Evolutionary conservation across 2,797 vertebrate genomes (phyloP).

Genomic region (Rhinella marina): DNA sequence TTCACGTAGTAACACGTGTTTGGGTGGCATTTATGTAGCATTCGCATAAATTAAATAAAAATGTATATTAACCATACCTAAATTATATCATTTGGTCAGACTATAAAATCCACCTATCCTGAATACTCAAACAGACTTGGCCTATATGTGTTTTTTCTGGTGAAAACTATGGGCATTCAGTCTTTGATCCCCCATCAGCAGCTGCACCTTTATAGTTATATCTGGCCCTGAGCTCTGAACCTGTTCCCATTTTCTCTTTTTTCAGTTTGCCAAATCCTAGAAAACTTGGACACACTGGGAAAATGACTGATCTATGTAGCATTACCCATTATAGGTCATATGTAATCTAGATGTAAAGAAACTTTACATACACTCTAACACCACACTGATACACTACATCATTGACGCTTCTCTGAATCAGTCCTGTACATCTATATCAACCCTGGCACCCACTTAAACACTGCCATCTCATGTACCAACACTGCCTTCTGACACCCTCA

Average conservation of each 20-base stretch:
- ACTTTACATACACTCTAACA: too few relatives aligned
- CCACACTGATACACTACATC: not conserved
- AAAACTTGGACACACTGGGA: not conserved
- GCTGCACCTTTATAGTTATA: not conserved
- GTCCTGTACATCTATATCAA: not conserved
- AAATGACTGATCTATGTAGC: not conserved
- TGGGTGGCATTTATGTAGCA: not conserved
- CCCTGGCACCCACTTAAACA: not conserved
- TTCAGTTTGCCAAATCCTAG: not conserved
- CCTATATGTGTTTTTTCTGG: not conserved
- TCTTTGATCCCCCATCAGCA: not conserved
- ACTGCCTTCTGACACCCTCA: slow-evolving; percentile 47
- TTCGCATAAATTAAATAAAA: not conserved
- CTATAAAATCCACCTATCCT: not conserved
- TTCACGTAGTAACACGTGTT: not conserved
- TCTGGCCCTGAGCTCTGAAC: not conserved
- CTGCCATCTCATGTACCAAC: slow-evolving; percentile 33
- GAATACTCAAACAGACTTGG: not conserved
- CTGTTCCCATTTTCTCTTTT: not conserved
- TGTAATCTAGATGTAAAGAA: not conserved
- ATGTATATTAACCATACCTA: not conserved
- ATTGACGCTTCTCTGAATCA: not conserved
- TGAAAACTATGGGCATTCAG: not conserved
- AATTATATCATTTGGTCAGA: too few relatives aligned
- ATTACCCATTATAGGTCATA: not conserved